Evolutionary conservation across 2,888 invertebrate species (phyloP).

Genomic region (Brachyopa scutellaris): DNA sequence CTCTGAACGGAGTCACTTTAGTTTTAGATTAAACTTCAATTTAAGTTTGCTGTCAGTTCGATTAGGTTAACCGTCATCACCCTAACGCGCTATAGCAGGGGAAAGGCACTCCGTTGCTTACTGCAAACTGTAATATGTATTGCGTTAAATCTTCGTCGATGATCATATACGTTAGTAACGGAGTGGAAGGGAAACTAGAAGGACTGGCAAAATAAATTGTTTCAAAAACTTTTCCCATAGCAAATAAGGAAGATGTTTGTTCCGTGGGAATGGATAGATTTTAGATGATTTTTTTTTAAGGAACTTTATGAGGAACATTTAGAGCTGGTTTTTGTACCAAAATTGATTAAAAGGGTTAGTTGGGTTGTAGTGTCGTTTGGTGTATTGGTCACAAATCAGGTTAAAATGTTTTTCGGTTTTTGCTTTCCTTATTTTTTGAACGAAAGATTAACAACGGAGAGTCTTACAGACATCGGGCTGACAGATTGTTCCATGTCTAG

Average conservation of each 20-base stretch:
- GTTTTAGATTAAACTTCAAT: constrained; percentile 71
- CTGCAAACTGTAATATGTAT: constrained; percentile 14
- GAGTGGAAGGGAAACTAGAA: not conserved
- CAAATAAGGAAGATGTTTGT: constrained; percentile 22
- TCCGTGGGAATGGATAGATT: too few species aligned
- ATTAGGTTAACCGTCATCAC: constrained; percentile 68
- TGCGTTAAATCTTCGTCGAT: constrained; percentile 50
- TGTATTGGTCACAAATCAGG: too few species aligned
- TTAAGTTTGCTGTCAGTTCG: constrained; percentile 71
- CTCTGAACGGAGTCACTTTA: constrained; percentile 59
- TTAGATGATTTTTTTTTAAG: too few species aligned
- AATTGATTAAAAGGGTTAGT: too few species aligned
- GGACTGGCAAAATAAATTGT: constrained; percentile 52
- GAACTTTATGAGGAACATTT: too few species aligned
- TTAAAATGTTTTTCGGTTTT: too few species aligned
- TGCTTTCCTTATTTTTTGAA: too few species aligned
- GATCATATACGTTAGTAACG: constrained; percentile 33
- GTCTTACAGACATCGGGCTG: too few species aligned
- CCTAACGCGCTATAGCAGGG: constrained; percentile 11
- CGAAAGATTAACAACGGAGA: too few species aligned
- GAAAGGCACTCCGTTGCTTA: constrained; percentile 7
- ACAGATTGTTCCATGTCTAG: too few species aligned
- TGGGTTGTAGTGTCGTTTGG: too few species aligned
- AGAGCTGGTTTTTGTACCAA: too few species aligned
- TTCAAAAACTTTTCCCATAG: constrained; percentile 61